A percentile compares a stretch with the other conserved stretches of the same genome.
These are phyloP conservation scores for Drosophila demipolita DNA, from an alignment of 2,888 invertebrate genomes.

Conservation along the genomic window DNA sequence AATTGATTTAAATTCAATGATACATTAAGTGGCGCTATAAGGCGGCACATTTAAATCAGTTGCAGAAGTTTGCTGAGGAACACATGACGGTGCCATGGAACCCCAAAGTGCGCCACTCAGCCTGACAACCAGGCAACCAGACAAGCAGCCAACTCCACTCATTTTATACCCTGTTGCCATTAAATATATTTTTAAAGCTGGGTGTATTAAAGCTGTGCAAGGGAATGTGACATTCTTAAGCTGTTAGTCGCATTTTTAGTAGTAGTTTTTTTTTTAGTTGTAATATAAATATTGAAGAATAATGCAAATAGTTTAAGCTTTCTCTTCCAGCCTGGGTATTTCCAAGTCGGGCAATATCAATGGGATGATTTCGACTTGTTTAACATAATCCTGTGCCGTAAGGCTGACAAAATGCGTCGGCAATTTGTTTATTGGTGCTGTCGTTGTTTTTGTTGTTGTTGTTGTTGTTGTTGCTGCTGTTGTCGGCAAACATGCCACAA, in stretches of 20 bases:
- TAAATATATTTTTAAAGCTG: background rate
- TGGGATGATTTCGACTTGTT: constrained; percentile 41
- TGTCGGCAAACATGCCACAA: constrained; percentile 76
- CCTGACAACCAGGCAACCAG: constrained; percentile 11
- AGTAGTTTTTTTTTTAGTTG: background rate
- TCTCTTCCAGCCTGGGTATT: background rate
- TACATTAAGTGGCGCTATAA: constrained; percentile 76
- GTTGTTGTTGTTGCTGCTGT: constrained; percentile 30
- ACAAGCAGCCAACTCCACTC: constrained; percentile 12
- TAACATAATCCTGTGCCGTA: constrained; percentile 75
- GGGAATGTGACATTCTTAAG: background rate
- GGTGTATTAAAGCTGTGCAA: background rate
- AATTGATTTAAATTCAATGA: constrained; percentile 70
- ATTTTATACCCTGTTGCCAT: constrained; percentile 7
- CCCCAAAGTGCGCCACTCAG: constrained; percentile 37
- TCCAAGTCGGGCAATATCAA: background rate
- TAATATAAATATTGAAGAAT: background rate
- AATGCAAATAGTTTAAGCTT: background rate
- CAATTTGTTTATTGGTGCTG: constrained; percentile 80
- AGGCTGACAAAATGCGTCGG: constrained; percentile 77
- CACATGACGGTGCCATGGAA: constrained; percentile 32
- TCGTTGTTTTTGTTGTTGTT: constrained; percentile 32
- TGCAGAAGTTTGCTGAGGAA: constrained; percentile 34
- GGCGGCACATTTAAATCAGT: constrained; percentile 74
- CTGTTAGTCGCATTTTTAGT: background rate